These are phyloP conservation scores for Pogonomyrmex californicus DNA, from an alignment of 1,140 invertebrate species.

Conservation along the genomic window DNA sequence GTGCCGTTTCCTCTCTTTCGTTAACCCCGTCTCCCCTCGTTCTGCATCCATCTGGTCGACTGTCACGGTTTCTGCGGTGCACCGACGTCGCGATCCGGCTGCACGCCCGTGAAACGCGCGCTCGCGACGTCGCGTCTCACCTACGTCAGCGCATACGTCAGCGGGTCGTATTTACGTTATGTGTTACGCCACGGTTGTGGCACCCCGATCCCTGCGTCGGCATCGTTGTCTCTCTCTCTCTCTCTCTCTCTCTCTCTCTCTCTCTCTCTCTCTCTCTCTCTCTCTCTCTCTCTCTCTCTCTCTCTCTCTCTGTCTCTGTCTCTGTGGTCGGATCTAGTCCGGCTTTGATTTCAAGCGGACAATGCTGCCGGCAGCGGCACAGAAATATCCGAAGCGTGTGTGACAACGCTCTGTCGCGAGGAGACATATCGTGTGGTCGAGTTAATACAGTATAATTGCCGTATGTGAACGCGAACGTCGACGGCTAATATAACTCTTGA, in stretches of 20 bases:
- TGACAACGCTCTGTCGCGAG: conserved; percentile 42
- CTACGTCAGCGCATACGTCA: conserved; percentile 71
- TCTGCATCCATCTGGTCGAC: conserved; percentile 43
- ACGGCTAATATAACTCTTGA: background rate
- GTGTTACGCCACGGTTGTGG: conserved; percentile 35
- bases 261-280: background rate
- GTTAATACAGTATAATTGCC: conserved; percentile 12
- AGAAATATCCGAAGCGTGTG: conserved; percentile 29
- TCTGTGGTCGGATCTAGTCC: conserved; percentile 41
- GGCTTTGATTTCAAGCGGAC: conserved; percentile 51
- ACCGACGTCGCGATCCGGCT: conserved; percentile 59
- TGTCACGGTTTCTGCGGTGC: conserved; percentile 55
- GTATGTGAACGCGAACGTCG: background rate
- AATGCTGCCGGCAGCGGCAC: conserved; percentile 44
- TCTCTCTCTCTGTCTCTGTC: background rate
- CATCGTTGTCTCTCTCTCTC: conserved; percentile 28
- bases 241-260: background rate
- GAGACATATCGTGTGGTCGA: background rate
- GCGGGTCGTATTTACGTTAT: conserved; percentile 52
- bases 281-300: no score
- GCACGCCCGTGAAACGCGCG: conserved; percentile 58
- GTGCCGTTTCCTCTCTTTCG: conserved; percentile 43
- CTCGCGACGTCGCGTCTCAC: conserved; percentile 53
- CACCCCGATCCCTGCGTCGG: conserved; percentile 19
- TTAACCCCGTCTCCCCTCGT: conserved; percentile 32